Base-by-base conservation (phyloP, 2,888 invertebrate genomes). In the Caenorhabditis imperialis region DNA sequence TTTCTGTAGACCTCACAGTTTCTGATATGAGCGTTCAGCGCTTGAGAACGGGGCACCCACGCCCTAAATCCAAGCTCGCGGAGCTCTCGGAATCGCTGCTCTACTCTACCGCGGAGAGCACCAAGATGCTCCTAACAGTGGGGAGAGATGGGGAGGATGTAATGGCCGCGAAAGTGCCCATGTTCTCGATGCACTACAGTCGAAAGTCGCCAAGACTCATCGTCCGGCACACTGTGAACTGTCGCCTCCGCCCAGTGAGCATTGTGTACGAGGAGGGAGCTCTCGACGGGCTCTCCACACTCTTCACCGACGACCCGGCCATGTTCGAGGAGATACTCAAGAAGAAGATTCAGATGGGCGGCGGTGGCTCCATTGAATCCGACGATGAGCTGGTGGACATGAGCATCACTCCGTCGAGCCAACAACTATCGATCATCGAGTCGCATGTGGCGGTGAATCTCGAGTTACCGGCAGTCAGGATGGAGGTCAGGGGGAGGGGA, bases 201-300 rank as follows among this genome's bases (percentile, higher is more conserved):
- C 83, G 88, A 25, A 71, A 77, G 22, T 83, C 86, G 6, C 84
- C 86, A 7, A 61, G 78, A 54, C 55, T 84, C 27, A 75, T 78
- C 10, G 81, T 84, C 2, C 75, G 78, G 12, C 88, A 88, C 58
- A 76, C 79, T 7, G 65, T 88, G 20, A 81, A 84, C 37, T 83
- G 85, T 20, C 67, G 76, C 6, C 73, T 87, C 14, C 62, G 84
- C 20, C 85, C 88, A 2, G 77, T 88, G 16, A 79, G 81, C 33
- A 77, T 87, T n/a, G 79, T 88, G 54, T 87, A 82, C 71, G 86
- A 88, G 48, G 84, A 87, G 42, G 74, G 63, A 18, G 78, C 78
- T 10, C 57, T 81, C 2, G 73, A 72, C 16, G 81, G 81, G n/a
- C 40, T 81, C 6, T 72, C 70, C n/a, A 75, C 73, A 1, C 45